phyloP scores from a whole-genome alignment of 92 coral and sea anemone genomes.

The Zoanthus solanderi region DNA sequence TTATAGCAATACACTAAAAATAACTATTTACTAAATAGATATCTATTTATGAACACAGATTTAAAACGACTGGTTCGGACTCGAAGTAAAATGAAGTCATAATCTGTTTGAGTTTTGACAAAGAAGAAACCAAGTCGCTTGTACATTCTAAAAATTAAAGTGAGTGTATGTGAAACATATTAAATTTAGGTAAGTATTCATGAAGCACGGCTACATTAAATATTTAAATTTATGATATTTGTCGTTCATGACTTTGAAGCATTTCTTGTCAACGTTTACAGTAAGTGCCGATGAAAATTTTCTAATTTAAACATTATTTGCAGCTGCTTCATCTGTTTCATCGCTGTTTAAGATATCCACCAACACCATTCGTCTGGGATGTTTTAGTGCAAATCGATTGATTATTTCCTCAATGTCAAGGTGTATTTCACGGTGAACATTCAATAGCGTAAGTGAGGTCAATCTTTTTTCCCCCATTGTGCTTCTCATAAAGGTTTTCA shows the following conservation, averaged over 20 bases:
- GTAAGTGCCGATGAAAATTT: not conserved
- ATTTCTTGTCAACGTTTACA: conserved; percentile 3
- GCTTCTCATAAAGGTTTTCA: conserved; percentile 34
- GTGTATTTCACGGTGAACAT: conserved; percentile 28
- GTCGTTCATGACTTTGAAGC: not conserved
- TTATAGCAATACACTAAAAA: too few species aligned
- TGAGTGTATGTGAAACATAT: not conserved
- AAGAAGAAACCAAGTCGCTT: too few species aligned
- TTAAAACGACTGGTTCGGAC: too few species aligned
- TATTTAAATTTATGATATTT: not conserved
- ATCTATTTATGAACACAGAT: too few species aligned
- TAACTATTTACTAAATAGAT: too few species aligned
- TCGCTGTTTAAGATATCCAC: conserved; percentile 2
- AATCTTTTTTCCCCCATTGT: conserved; percentile 20
- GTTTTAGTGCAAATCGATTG: conserved; percentile 31
- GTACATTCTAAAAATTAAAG: not conserved
- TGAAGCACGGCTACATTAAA: conserved; percentile 3
- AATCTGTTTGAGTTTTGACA: too few species aligned
- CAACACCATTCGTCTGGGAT: conserved; percentile 31
- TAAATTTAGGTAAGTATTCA: not conserved
- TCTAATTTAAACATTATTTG: not conserved
- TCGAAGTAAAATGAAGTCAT: too few species aligned
- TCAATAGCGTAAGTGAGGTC: conserved; percentile 19
- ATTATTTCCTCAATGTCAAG: conserved; percentile 29
- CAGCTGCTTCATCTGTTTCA: not conserved